phyloP scores from a whole-genome alignment of 2,113 vertebrate species.

The Abramis brama region DNA sequence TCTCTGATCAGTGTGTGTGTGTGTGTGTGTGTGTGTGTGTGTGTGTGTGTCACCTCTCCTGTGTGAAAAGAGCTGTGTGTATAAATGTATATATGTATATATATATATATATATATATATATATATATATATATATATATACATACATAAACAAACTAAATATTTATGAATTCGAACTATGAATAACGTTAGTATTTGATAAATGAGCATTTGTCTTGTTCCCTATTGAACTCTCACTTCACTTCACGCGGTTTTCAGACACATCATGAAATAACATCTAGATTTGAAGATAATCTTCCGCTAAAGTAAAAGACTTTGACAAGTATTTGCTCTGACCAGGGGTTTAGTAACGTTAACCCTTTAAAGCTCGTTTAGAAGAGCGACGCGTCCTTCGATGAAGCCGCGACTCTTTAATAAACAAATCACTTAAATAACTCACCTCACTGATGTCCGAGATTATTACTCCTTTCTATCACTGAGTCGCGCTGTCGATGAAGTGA shows the following conservation, averaged over 20 bases:
- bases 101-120: no score
- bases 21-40: no score
- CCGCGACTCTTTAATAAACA: not conserved
- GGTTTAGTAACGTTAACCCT: no score
- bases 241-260: not conserved
- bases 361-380: not conserved
- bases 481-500: not conserved
- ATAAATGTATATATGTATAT: no score
- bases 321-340: not conserved
- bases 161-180: no score
- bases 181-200: not conserved
- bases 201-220: not conserved
- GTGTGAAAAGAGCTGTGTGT: no score
- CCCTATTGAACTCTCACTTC: not conserved
- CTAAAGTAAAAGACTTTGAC: not conserved
- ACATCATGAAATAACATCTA: not conserved
- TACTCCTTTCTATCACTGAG: not conserved
- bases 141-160: no score
- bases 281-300: not conserved
- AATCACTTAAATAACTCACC: not conserved
- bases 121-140: no score
- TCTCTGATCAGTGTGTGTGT: no score
- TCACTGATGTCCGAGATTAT: not conserved
- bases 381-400: not conserved
- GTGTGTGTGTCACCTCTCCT: no score